A percentile compares a stretch with the other conserved stretches of the same genome.
Evolutionary conservation across 2,113 vertebrate genomes (phyloP).

Genomic region (Alouatta palliata): DNA sequence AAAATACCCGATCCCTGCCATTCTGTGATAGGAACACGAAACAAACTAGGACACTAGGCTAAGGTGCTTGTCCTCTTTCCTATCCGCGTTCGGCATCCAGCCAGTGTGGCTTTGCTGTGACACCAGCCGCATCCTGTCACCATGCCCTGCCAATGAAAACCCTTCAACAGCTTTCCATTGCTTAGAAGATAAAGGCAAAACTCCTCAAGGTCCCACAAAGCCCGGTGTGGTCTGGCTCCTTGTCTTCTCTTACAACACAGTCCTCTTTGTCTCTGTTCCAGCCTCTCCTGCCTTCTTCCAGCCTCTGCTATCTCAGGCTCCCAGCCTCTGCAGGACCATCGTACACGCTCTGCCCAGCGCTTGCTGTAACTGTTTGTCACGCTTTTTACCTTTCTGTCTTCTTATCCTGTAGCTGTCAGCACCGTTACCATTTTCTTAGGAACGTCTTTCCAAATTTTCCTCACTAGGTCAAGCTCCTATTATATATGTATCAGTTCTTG

Average conservation of each 20-base stretch:
- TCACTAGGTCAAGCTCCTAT: not conserved
- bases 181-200: not conserved
- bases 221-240: not conserved
- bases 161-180: not conserved
- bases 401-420: not conserved
- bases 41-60: not conserved
- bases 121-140: not conserved
- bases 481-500: not conserved
- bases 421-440: not conserved
- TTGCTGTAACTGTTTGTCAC: not conserved
- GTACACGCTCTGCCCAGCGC: rapidly evolving
- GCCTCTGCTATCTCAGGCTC: not conserved
- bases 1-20: not conserved
- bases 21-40: not conserved
- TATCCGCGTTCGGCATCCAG: not conserved
- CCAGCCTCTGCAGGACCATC: not conserved
- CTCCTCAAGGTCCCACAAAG: not conserved
- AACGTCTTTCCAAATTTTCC: not conserved
- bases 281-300: rapidly evolving
- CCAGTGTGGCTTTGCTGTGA: not conserved
- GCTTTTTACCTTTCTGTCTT: not conserved
- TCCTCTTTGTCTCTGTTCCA: not conserved
- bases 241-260: not conserved
- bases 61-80: not conserved
- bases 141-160: not conserved